Evolutionary conservation across 1,140 invertebrate species (phyloP).

Genomic region (Pseudomyrmex flavicornis): DNA sequence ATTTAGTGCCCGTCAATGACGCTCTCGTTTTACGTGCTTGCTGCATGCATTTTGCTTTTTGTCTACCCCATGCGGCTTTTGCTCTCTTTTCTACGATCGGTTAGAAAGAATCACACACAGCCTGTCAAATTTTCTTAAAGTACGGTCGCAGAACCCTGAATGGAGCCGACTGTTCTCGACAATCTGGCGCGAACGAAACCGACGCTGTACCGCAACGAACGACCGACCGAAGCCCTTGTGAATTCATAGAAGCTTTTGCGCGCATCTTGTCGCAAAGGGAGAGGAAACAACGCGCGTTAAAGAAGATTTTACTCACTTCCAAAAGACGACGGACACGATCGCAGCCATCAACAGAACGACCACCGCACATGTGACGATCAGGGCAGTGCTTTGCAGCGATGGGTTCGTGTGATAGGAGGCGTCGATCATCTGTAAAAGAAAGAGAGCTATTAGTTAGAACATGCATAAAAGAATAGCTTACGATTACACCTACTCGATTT

Average conservation of each 20-base stretch:
- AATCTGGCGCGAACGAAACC: slow-evolving; percentile 60
- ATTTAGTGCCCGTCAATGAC: slow-evolving; percentile 28
- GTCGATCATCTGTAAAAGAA: slow-evolving; percentile 91
- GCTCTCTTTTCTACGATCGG: neutral
- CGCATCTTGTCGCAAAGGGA: no score
- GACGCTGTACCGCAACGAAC: slow-evolving; percentile 53
- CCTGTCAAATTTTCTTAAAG: slow-evolving; percentile 63
- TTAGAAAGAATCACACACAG: neutral
- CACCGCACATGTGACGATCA: slow-evolving; percentile 91
- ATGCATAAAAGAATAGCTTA: neutral
- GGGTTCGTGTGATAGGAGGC: slow-evolving; percentile 91
- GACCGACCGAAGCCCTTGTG: neutral
- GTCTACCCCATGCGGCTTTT: neutral
- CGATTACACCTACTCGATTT: neutral
- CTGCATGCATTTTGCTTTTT: neutral
- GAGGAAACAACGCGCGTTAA: neutral
- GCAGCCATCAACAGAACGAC: slow-evolving; percentile 90
- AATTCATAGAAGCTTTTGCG: slow-evolving; percentile 25
- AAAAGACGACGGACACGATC: slow-evolving; percentile 91
- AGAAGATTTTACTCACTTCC: slow-evolving; percentile 89
- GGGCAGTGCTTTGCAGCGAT: slow-evolving; percentile 90
- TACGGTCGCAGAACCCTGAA: slow-evolving; percentile 57
- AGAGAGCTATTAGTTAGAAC: slow-evolving; percentile 59
- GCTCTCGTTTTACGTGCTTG: slow-evolving; percentile 5
- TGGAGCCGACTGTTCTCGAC: slow-evolving; percentile 47